Conservation (phyloP, 2,113 vertebrate species). For the Daphoenositta chrysoptera region DNA sequence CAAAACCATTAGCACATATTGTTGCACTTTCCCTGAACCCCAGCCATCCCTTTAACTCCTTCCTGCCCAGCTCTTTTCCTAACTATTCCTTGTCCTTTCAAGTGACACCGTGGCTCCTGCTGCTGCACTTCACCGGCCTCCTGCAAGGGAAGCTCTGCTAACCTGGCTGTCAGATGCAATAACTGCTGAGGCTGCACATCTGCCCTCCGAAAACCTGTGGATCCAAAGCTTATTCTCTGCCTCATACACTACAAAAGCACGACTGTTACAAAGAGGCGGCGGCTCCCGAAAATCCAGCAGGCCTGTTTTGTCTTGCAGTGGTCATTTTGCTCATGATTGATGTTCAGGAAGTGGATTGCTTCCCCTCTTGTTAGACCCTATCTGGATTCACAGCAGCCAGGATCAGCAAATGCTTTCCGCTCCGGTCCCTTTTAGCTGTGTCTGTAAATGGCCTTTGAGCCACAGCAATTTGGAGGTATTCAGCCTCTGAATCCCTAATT, state of each 20-base stretch:
- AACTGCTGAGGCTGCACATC: neutral
- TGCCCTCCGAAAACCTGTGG: neutral
- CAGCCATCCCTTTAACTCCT: conserved; percentile 29
- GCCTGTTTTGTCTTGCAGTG: conserved; percentile 2
- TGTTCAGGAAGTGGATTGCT: conserved; percentile 64
- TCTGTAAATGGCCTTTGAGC: conserved; percentile 57
- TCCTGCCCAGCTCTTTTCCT: neutral
- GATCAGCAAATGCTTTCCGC: conserved; percentile 54
- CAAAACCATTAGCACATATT: conserved; percentile 1
- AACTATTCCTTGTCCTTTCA: neutral
- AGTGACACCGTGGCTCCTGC: neutral
- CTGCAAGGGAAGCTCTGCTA: neutral
- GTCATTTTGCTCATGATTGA: conserved; percentile 52
- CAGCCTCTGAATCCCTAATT: conserved; percentile 57
- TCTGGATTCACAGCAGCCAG: conserved; percentile 49
- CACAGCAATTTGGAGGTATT: conserved; percentile 44
- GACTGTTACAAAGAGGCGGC: conserved; percentile 11
- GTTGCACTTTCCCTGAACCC: conserved; percentile 49
- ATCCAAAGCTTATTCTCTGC: conserved; percentile 3
- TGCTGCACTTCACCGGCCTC: neutral
- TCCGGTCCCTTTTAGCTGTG: neutral
- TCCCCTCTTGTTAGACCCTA: conserved; percentile 48
- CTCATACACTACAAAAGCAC: neutral
- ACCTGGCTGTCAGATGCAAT: conserved; percentile 16
- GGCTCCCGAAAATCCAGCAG: neutral